Conservation (phyloP, 2,113 vertebrate species). For the Lasiurus borealis region DNA sequence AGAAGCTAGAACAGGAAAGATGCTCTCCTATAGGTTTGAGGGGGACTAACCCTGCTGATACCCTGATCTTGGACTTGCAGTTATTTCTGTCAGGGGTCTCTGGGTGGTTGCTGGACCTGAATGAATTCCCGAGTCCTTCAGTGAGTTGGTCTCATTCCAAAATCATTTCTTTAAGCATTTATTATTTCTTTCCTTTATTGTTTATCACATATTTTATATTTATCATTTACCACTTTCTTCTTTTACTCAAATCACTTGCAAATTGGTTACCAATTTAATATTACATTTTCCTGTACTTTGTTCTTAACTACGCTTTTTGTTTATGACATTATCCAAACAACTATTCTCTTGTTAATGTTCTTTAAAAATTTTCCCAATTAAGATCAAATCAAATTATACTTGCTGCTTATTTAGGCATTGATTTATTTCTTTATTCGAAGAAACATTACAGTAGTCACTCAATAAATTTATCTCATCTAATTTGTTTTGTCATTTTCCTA, state of each 20-base stretch:
- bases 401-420: background rate
- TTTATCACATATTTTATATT: background rate
- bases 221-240: background rate
- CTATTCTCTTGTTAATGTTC: background rate
- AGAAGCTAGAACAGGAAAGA: background rate
- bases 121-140: background rate
- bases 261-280: background rate
- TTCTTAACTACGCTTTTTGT: background rate
- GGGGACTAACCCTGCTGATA: background rate
- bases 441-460: background rate
- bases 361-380: background rate
- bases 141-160: background rate
- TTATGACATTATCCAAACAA: background rate
- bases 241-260: background rate
- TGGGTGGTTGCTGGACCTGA: background rate
- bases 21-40: background rate
- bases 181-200: background rate
- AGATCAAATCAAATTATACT: background rate
- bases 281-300: background rate
- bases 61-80: background rate
- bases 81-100: background rate
- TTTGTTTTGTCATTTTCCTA: background rate
- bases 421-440: background rate
- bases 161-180: constrained; percentile 1
- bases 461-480: background rate